Evolutionary conservation across 1,140 invertebrate genomes (phyloP).

Genomic region (Lepidurus arcticus): DNA sequence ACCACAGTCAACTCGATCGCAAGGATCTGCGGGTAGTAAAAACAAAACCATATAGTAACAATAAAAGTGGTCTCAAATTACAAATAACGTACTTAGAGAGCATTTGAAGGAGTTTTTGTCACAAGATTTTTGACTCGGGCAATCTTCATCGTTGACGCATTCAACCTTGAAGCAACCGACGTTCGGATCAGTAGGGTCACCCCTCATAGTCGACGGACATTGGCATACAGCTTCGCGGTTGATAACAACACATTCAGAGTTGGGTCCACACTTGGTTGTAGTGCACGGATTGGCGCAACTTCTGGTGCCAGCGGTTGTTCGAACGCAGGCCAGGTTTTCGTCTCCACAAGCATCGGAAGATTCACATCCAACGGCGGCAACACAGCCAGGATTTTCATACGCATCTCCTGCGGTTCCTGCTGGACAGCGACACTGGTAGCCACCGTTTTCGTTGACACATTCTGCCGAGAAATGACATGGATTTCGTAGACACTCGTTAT

Average conservation of each 20-base stretch:
- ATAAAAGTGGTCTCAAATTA: neutral
- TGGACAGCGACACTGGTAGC: slow-evolving; percentile 71
- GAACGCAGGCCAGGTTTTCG: slow-evolving; percentile 59
- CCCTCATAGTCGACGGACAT: slow-evolving; percentile 42
- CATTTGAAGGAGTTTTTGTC: slow-evolving; percentile 39
- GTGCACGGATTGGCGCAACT: slow-evolving; percentile 68
- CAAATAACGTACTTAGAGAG: slow-evolving; percentile 27
- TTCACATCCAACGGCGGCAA: slow-evolving; percentile 63
- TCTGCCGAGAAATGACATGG: slow-evolving; percentile 72
- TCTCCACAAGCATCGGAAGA: slow-evolving; percentile 62
- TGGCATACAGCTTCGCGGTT: slow-evolving; percentile 63
- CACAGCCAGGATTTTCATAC: slow-evolving; percentile 54
- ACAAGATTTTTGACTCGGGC: slow-evolving; percentile 40
- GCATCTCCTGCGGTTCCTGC: slow-evolving; percentile 72
- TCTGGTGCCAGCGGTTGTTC: slow-evolving; percentile 49
- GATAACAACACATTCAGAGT: slow-evolving; percentile 48
- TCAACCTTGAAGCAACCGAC: slow-evolving; percentile 41
- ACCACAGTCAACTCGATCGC: slow-evolving; percentile 41
- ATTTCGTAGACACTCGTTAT: slow-evolving; percentile 45
- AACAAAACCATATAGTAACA: slow-evolving; percentile 24
- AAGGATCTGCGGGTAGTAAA: slow-evolving; percentile 39
- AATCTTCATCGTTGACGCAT: slow-evolving; percentile 40
- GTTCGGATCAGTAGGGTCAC: slow-evolving; percentile 41
- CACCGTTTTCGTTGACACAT: slow-evolving; percentile 72
- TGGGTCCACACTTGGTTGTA: slow-evolving; percentile 43